A percentile compares a stretch with the other conserved stretches of the same genome.
phyloP scores from a whole-genome alignment of 2,797 vertebrate species.

The Myiotriccus ornatus region DNA sequence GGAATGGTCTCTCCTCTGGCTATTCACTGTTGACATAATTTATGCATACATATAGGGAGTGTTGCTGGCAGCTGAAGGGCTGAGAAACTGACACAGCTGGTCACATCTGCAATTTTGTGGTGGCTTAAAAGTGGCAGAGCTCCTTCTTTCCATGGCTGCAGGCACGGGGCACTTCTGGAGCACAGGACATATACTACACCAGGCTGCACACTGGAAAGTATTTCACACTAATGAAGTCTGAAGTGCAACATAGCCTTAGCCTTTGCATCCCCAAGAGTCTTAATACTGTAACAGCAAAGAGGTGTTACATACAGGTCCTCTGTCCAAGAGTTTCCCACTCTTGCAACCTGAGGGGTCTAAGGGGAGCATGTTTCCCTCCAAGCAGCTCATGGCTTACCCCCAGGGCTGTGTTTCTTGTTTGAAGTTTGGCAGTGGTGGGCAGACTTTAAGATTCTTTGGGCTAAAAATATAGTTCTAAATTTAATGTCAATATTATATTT shows the following conservation, averaged over 20 bases:
- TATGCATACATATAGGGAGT: not conserved
- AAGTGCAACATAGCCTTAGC: not conserved
- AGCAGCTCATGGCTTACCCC: not conserved
- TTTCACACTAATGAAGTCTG: not conserved
- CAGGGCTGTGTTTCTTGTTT: not conserved
- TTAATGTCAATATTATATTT: not conserved
- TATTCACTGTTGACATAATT: not conserved
- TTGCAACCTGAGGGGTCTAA: not conserved
- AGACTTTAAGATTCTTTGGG: not conserved
- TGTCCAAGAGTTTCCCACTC: not conserved
- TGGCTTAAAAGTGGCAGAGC: not conserved
- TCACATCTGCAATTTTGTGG: not conserved
- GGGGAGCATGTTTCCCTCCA: not conserved
- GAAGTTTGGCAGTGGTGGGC: not conserved
- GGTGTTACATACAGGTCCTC: accelerated
- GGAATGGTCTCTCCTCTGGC: not conserved
- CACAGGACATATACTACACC: accelerated
- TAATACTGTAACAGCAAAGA: not conserved
- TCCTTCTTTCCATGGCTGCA: not conserved
- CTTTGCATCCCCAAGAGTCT: not conserved
- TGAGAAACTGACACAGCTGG: not conserved
- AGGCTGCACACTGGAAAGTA: not conserved
- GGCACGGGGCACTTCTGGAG: not conserved
- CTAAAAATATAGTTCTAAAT: not conserved
- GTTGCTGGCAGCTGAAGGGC: not conserved